These are phyloP conservation scores for Synergus gifuensis DNA, from an alignment of 2,888 invertebrate genomes.

Conservation along the genomic window DNA sequence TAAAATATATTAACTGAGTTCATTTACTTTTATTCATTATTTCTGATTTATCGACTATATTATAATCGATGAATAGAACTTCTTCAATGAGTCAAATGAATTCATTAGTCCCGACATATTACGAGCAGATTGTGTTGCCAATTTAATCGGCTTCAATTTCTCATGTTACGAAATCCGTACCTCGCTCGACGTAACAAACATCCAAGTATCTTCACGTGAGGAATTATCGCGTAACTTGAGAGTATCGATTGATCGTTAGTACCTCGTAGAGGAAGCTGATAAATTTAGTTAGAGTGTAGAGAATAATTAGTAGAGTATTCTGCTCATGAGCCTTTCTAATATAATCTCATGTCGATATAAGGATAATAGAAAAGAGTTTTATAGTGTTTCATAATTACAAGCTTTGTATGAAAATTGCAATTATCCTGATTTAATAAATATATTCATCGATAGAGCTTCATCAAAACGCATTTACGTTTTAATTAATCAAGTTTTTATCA, in stretches of 20 bases:
- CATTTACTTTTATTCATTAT: too few relatives aligned
- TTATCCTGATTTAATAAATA: not conserved
- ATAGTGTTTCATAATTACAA: slow-evolving; percentile 4
- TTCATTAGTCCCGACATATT: not conserved
- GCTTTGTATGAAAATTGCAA: not conserved
- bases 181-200: slow-evolving; percentile 15
- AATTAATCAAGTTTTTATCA: not conserved
- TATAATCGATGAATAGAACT: not conserved
- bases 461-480: not conserved
- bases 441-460: not conserved
- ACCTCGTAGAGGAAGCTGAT: slow-evolving; percentile 35
- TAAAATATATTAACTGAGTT: not conserved
- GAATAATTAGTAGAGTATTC: slow-evolving; percentile 24
- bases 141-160: slow-evolving; percentile 7
- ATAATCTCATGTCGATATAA: slow-evolving; percentile 11
- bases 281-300: slow-evolving; percentile 33
- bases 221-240: slow-evolving; percentile 46
- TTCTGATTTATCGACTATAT: too few relatives aligned
- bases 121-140: not conserved
- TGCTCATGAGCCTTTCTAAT: slow-evolving; percentile 23
- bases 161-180: slow-evolving; percentile 29
- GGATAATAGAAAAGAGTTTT: slow-evolving; percentile 26
- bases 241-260: slow-evolving; percentile 41
- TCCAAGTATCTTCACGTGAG: slow-evolving; percentile 40
- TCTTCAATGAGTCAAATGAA: not conserved